A percentile compares a stretch with the other conserved stretches of the same genome.
Evolutionary conservation across 2,888 invertebrate genomes (phyloP).

Genomic region (Entomobrya multifasciata): DNA sequence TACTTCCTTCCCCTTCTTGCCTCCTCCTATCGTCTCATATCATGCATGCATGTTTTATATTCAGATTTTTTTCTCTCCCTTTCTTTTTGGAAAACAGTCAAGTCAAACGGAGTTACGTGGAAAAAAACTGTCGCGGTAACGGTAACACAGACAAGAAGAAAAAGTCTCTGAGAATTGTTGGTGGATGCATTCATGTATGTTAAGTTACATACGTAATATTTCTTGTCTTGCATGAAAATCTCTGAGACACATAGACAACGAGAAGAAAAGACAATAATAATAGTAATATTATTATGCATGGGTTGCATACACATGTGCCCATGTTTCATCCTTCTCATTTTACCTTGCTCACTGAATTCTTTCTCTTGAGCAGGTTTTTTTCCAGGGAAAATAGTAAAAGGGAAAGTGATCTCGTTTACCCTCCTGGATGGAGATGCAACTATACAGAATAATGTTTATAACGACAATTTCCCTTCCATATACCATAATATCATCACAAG

Average conservation of each 20-base stretch:
- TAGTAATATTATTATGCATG: conserved; percentile 43
- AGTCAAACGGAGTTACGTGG: neutral
- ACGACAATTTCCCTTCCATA: neutral
- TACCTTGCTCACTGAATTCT: conserved; percentile 36
- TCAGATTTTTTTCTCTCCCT: conserved; percentile 23
- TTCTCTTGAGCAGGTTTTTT: conserved; percentile 6
- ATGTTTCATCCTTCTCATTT: conserved; percentile 43
- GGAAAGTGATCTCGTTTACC: conserved; percentile 46
- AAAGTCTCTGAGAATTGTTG: conserved; percentile 3
- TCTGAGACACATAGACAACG: neutral
- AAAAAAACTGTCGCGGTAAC: conserved; percentile 29
- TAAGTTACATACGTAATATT: conserved; percentile 46
- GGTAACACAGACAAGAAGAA: neutral
- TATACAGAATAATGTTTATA: conserved; percentile 26
- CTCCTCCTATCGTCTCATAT: conserved; percentile 20
- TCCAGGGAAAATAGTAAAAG: neutral
- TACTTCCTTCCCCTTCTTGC: conserved; percentile 34
- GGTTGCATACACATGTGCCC: conserved; percentile 38
- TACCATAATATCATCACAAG: neutral
- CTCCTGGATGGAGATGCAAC: conserved; percentile 8
- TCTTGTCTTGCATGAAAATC: conserved; percentile 52
- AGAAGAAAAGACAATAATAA: conserved; percentile 46
- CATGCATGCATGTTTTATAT: conserved; percentile 16
- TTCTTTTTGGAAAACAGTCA: conserved; percentile 16
- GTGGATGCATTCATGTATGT: conserved; percentile 34